A percentile compares a stretch with the other conserved stretches of the same genome.
These are phyloP conservation scores for Ephestia elutella DNA, from an alignment of 1,140 invertebrate species.

Conservation along the genomic window DNA sequence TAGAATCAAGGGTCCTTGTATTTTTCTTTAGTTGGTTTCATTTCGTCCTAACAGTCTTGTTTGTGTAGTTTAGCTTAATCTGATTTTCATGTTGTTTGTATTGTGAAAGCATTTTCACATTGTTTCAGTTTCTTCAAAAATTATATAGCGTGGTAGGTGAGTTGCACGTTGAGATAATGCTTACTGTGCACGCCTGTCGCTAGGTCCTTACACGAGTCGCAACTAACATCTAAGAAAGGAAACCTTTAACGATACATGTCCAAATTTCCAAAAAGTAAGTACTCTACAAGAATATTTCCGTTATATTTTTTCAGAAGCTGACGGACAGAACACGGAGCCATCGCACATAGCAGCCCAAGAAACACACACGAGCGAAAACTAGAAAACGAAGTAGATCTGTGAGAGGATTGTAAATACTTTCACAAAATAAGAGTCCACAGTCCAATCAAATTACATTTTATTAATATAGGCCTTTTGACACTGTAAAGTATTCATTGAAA, in stretches of 20 bases:
- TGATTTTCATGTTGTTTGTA: conserved; percentile 4
- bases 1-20: too few species aligned
- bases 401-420: conserved; percentile 24
- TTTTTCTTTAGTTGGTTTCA: conserved; percentile 9
- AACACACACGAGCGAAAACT: conserved; percentile 32
- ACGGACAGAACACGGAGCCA: conserved; percentile 47
- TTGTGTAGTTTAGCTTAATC: not conserved
- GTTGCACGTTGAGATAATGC: conserved; percentile 27
- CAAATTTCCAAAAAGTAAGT: not conserved
- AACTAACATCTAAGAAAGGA: conserved; percentile 1
- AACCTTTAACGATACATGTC: not conserved
- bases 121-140: conserved; percentile 70
- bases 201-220: not conserved
- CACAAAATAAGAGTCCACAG: conserved; percentile 1
- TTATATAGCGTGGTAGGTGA: conserved; percentile 56
- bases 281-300: too few species aligned
- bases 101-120: conserved; percentile 41
- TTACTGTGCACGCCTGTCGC: conserved; percentile 17
- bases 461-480: not conserved
- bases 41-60: conserved; percentile 1
- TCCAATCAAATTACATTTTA: not conserved
- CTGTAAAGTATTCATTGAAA: not conserved
- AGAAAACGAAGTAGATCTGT: conserved; percentile 26
- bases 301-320: conserved; percentile 52
- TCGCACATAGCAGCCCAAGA: conserved; percentile 55